These are phyloP conservation scores for Galagoides demidoff DNA, from an alignment of 2,797 vertebrate species.

Conservation along the genomic window DNA sequence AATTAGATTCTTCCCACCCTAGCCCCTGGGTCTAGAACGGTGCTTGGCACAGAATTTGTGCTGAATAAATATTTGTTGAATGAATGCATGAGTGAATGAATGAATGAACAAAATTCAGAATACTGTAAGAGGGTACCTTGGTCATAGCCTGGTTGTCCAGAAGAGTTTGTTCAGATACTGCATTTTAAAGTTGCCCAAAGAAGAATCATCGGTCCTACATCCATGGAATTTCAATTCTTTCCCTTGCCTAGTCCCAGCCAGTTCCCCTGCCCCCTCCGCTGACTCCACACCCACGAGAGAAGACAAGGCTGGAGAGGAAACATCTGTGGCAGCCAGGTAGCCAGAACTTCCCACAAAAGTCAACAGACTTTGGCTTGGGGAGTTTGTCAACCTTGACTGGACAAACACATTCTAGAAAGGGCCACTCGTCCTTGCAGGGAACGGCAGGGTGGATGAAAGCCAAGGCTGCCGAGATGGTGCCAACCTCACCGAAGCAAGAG, in stretches of 20 bases:
- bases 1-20: background rate
- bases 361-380: constrained; percentile 70
- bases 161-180: rapidly evolving
- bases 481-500: constrained; percentile 16
- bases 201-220: background rate
- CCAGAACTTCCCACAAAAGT: constrained; percentile 55
- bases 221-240: background rate
- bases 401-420: constrained; percentile 70
- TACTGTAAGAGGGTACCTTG: background rate
- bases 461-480: constrained; percentile 38
- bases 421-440: constrained; percentile 41
- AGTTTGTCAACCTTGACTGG: constrained; percentile 70
- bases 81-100: background rate
- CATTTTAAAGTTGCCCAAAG: background rate
- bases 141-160: background rate
- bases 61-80: background rate
- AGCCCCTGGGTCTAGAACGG: background rate
- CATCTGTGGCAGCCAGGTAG: background rate
- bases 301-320: background rate
- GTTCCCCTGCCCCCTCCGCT: background rate
- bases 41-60: background rate
- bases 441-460: background rate
- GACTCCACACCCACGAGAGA: background rate
- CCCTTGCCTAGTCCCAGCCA: background rate
- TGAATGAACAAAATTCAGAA: background rate